phyloP scores from a whole-genome alignment of 2,888 invertebrate genomes.

The Diaperis boleti region DNA sequence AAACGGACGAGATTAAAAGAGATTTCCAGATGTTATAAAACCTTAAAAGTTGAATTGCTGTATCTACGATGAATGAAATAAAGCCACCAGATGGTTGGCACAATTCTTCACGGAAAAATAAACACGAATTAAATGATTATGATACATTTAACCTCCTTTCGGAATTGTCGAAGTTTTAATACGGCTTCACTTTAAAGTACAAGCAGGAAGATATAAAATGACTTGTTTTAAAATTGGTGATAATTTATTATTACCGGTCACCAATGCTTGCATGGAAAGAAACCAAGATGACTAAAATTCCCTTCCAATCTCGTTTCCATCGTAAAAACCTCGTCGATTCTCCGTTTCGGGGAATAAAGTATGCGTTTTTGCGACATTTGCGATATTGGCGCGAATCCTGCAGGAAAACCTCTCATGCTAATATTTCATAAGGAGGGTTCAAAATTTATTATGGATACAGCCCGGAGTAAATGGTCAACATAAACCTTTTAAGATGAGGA shows the following conservation, averaged over 20 bases:
- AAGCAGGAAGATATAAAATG: too few relatives aligned
- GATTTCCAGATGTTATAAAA: slow-evolving; percentile 1
- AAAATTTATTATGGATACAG: slow-evolving; percentile 39
- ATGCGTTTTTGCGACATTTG: slow-evolving; percentile 28
- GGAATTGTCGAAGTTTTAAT: too few relatives aligned
- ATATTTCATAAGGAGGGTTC: slow-evolving; percentile 39
- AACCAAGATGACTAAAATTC: too few relatives aligned
- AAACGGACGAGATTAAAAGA: not conserved
- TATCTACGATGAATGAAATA: not conserved
- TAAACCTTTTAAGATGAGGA: slow-evolving; percentile 40
- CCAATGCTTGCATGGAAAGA: too few relatives aligned
- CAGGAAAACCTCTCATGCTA: slow-evolving; percentile 25
- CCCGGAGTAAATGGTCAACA: slow-evolving; percentile 40
- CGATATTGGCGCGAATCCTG: slow-evolving; percentile 19
- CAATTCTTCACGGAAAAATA: not conserved
- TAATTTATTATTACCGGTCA: too few relatives aligned
- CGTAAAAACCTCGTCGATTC: slow-evolving; percentile 4
- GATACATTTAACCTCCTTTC: too few relatives aligned
- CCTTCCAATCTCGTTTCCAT: not conserved
- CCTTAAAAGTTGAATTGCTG: not conserved
- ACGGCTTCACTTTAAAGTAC: too few relatives aligned
- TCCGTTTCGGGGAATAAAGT: not conserved
- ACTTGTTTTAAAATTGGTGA: too few relatives aligned
- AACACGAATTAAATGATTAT: not conserved
- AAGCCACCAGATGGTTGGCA: not conserved